Conservation (phyloP, 2,113 vertebrate species). For the Galeopterus variegatus region DNA sequence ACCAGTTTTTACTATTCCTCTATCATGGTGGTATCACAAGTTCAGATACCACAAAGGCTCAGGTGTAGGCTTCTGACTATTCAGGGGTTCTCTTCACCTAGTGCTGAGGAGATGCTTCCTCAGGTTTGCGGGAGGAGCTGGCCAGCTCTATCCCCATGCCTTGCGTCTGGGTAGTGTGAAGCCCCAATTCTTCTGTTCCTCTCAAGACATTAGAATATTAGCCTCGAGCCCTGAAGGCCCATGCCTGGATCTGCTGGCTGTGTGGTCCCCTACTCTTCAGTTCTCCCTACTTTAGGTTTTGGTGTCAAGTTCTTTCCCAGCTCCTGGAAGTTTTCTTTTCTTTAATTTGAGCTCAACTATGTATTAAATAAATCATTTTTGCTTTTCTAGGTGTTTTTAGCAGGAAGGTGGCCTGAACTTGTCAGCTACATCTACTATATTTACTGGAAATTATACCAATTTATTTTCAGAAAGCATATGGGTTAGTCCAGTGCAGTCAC, state of each 20-base stretch:
- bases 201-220: conserved; percentile 14
- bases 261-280: background rate
- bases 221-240: background rate
- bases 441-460: conserved; percentile 47
- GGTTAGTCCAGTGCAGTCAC: background rate
- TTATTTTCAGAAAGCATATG: conserved; percentile 56
- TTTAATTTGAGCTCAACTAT: background rate
- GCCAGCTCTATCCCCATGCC: background rate
- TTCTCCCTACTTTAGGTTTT: background rate
- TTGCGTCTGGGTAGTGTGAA: background rate
- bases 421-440: background rate
- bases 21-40: background rate
- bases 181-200: background rate
- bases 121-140: background rate
- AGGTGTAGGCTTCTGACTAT: background rate
- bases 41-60: background rate
- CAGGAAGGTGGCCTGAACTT: background rate
- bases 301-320: background rate
- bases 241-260: background rate
- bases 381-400: conserved; percentile 9
- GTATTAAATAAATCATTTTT: background rate
- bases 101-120: background rate
- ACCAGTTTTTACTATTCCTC: background rate
- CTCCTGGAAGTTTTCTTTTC: background rate
- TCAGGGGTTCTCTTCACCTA: background rate